phyloP scores from a whole-genome alignment of 2,888 invertebrate genomes.

The Scaptomyza cyrtandrae region DNA sequence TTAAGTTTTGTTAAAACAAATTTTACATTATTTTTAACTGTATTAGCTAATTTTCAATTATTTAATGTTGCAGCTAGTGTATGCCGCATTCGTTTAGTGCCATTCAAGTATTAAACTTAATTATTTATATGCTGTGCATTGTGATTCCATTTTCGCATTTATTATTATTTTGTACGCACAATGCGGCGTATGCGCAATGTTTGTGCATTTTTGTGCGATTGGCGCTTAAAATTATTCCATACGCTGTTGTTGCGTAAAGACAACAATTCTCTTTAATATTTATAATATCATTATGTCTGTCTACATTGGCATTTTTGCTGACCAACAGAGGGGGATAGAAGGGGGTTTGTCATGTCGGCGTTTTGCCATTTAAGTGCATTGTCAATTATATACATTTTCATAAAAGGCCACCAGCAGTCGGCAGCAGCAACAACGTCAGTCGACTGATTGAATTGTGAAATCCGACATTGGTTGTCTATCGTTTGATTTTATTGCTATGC shows the following conservation, averaged over 20 bases:
- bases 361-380: conserved; percentile 47
- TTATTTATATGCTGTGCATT: conserved; percentile 36
- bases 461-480: conserved; percentile 30
- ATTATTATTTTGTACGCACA: conserved; percentile 29
- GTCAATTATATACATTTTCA: conserved; percentile 42
- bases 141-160: conserved; percentile 35
- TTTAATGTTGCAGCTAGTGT: background rate
- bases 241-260: conserved; percentile 39
- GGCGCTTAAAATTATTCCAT: conserved; percentile 35
- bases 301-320: conserved; percentile 32
- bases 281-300: conserved; percentile 57
- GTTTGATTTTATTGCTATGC: conserved; percentile 6
- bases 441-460: conserved; percentile 62
- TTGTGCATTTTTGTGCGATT: conserved; percentile 26
- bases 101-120: background rate
- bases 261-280: conserved; percentile 51
- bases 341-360: conserved; percentile 25
- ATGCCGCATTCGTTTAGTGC: background rate
- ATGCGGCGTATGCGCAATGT: conserved; percentile 63
- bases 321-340: background rate
- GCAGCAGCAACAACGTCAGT: conserved; percentile 8
- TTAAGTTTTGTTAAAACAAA: no score
- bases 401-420: conserved; percentile 52
- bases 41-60: no score
- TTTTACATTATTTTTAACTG: no score